phyloP scores from a whole-genome alignment of 1,140 invertebrate species.

The Apis laboriosa region DNA sequence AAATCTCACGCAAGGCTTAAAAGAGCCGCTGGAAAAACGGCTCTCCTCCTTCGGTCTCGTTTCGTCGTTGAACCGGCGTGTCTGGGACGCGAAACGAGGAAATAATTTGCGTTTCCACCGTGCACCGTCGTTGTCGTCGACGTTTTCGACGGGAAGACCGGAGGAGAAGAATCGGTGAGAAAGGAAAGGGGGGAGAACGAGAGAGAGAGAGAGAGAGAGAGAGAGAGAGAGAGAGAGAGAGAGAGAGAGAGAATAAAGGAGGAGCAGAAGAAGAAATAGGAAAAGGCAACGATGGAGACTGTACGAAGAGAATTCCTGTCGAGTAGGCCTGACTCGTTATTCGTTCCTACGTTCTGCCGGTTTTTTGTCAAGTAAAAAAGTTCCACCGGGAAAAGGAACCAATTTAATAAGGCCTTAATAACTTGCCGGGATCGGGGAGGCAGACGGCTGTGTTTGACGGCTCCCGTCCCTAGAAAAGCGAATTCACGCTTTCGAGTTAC shows the following conservation, averaged over 20 bases:
- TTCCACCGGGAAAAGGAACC: slow-evolving; percentile 62
- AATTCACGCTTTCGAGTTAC: slow-evolving; percentile 61
- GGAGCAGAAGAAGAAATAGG: no score
- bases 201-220: no score
- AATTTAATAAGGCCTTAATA: slow-evolving; percentile 76
- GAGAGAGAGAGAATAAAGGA: not conserved
- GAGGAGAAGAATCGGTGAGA: slow-evolving; percentile 3
- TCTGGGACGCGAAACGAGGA: slow-evolving; percentile 58
- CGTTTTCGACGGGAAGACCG: slow-evolving; percentile 16
- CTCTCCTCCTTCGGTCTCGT: slow-evolving; percentile 29
- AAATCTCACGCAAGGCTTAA: slow-evolving; percentile 51
- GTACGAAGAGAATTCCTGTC: not conserved
- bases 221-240: no score
- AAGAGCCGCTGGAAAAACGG: slow-evolving; percentile 36
- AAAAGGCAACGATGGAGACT: slow-evolving; percentile 3
- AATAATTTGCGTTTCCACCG: slow-evolving; percentile 56
- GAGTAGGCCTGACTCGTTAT: slow-evolving; percentile 63
- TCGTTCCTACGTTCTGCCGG: slow-evolving; percentile 51
- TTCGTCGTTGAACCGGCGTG: slow-evolving; percentile 43
- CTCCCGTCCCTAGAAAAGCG: slow-evolving; percentile 50
- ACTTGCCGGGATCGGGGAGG: slow-evolving; percentile 59
- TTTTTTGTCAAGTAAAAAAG: slow-evolving; percentile 65
- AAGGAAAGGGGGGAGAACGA: no score
- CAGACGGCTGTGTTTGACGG: slow-evolving; percentile 72
- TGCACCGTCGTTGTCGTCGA: slow-evolving; percentile 26